A percentile compares a stretch with the other conserved stretches of the same genome.
These are phyloP conservation scores for Adelphocoris suturalis DNA, from an alignment of 2,888 invertebrate species.

Conservation along the genomic window DNA sequence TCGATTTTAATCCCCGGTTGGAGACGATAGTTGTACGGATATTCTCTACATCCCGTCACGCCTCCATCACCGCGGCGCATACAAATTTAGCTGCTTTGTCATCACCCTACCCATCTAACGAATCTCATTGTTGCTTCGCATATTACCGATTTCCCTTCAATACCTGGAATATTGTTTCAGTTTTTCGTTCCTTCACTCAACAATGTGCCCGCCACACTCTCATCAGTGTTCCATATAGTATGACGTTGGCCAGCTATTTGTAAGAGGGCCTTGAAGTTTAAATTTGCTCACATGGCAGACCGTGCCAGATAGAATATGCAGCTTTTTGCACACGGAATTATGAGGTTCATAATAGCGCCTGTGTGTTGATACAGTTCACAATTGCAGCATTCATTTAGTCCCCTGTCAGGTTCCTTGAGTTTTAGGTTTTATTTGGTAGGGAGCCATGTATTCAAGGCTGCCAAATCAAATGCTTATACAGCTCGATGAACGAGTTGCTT, in stretches of 20 bases:
- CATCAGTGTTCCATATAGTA: background rate
- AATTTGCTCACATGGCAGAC: constrained; percentile 1
- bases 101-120: constrained; percentile 18
- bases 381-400: background rate
- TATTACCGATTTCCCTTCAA: background rate
- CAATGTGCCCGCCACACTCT: background rate
- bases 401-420: background rate
- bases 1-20: background rate
- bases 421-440: background rate
- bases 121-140: constrained; percentile 41
- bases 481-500: background rate
- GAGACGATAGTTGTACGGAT: background rate
- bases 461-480: background rate
- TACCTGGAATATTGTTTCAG: background rate
- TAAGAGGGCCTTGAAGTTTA: constrained; percentile 12
- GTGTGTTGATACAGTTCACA: background rate
- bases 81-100: constrained; percentile 28
- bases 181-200: background rate
- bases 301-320: constrained; percentile 14
- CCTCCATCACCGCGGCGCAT: constrained; percentile 10
- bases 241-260: background rate
- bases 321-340: background rate
- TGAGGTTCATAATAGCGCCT: background rate
- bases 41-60: background rate
- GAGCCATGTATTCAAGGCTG: background rate